Evolutionary conservation across 2,113 vertebrate genomes (phyloP).

Genomic region (Glareola pratincola): DNA sequence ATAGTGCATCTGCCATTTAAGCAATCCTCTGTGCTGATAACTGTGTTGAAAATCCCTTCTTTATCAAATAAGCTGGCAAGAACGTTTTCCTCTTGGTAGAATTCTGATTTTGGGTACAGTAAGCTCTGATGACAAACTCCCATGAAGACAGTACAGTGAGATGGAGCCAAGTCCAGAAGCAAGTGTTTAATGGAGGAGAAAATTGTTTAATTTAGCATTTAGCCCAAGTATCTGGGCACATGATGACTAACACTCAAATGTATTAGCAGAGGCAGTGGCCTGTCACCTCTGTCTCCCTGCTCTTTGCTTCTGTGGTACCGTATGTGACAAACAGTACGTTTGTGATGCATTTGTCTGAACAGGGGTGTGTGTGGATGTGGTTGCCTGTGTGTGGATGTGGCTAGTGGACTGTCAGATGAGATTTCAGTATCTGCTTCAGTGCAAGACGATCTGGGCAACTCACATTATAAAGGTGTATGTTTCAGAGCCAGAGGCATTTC

Average conservation of each 20-base stretch:
- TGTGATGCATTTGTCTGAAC: neutral
- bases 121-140: neutral
- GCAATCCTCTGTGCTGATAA: slow-evolving; percentile 19
- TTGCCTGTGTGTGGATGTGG: neutral
- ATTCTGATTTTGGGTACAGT: slow-evolving; percentile 3
- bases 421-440: neutral
- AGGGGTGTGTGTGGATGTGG: neutral
- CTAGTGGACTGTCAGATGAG: neutral
- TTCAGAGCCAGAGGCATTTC: slow-evolving; percentile 21
- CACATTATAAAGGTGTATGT: neutral
- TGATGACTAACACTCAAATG: neutral
- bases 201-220: slow-evolving; percentile 68
- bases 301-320: neutral
- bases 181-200: slow-evolving; percentile 60
- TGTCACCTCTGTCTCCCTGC: neutral
- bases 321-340: neutral
- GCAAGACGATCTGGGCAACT: neutral
- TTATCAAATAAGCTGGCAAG: neutral
- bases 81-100: neutral
- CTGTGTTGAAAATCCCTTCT: neutral
- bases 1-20: slow-evolving; percentile 17
- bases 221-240: slow-evolving; percentile 25
- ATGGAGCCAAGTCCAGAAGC: slow-evolving; percentile 48
- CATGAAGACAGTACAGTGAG: neutral
- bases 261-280: neutral